A percentile compares a stretch with the other conserved stretches of the same genome.
phyloP scores from a whole-genome alignment of 2,888 invertebrate genomes.

The Ichneumon xanthorius region DNA sequence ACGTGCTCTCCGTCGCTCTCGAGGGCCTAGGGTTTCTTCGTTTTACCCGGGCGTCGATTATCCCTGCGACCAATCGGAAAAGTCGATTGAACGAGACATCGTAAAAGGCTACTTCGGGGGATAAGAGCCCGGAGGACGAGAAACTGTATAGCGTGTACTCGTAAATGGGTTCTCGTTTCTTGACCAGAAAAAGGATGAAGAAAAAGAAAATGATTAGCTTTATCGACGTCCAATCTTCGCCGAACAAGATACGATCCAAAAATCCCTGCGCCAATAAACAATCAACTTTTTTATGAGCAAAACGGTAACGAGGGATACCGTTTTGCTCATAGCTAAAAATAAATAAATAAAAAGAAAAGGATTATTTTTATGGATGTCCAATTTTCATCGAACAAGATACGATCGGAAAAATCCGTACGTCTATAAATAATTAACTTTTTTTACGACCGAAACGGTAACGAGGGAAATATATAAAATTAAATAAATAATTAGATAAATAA shows the following conservation, averaged over 20 bases:
- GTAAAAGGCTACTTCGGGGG: conserved; percentile 73
- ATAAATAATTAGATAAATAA: neutral
- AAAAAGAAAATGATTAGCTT: conserved; percentile 29
- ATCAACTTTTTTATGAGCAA: no score
- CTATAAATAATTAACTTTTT: no score
- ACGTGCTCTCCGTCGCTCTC: conserved; percentile 28
- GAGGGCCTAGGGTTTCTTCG: conserved; percentile 19
- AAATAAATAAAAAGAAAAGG: neutral
- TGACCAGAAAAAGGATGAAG: conserved; percentile 18
- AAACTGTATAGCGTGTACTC: conserved; percentile 22
- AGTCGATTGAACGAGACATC: conserved; percentile 77
- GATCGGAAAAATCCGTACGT: no score
- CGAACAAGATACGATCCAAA: no score
- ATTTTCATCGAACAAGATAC: no score
- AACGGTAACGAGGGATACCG: neutral
- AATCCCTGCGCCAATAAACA: no score
- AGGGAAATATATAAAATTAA: neutral
- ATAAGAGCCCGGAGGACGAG: conserved; percentile 52
- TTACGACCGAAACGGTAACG: neutral
- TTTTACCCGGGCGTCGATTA: conserved; percentile 60
- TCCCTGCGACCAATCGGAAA: conserved; percentile 70
- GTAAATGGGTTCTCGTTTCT: conserved; percentile 20
- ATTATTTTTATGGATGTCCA: conserved; percentile 41
- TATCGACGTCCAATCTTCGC: conserved; percentile 18
- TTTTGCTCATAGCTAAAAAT: neutral